Percentiles rank a stretch among this genome's conserved stretches.
Conservation (phyloP, 2,113 vertebrate genomes). For the Sterrhoptilus dennistouni region DNA sequence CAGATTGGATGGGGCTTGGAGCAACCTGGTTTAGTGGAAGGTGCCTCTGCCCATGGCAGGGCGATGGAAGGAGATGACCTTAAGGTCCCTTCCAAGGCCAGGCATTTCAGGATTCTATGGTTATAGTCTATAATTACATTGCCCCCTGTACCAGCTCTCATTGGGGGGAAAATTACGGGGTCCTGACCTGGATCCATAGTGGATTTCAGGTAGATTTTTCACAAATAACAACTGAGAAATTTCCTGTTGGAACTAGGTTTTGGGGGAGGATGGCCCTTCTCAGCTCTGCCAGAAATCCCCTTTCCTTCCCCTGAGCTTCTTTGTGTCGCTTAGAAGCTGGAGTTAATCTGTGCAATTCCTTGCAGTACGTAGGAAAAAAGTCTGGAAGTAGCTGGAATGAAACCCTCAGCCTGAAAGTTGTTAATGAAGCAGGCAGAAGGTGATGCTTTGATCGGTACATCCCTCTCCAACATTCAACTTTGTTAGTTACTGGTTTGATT, state of each 20-base stretch:
- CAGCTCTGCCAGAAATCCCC: neutral
- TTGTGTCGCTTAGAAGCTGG: neutral
- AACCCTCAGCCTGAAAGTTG: neutral
- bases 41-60: neutral
- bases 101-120: neutral
- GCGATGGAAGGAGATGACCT: accelerated
- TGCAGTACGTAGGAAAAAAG: neutral
- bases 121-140: neutral
- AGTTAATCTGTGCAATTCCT: neutral
- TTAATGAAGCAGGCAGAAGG: conserved; percentile 5
- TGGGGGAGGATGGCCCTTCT: neutral
- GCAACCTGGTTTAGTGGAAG: neutral
- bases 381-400: neutral
- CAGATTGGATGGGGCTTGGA: neutral
- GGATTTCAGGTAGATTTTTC: neutral
- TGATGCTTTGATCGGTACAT: neutral
- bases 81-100: neutral
- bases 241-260: neutral
- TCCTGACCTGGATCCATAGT: neutral
- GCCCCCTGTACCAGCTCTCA: neutral
- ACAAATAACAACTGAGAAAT: neutral
- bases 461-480: neutral
- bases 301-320: neutral
- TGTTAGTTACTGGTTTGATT: neutral
- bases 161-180: neutral